Evolutionary conservation across 1,140 invertebrate genomes (phyloP).

Genomic region (Apolygus lucorum): DNA sequence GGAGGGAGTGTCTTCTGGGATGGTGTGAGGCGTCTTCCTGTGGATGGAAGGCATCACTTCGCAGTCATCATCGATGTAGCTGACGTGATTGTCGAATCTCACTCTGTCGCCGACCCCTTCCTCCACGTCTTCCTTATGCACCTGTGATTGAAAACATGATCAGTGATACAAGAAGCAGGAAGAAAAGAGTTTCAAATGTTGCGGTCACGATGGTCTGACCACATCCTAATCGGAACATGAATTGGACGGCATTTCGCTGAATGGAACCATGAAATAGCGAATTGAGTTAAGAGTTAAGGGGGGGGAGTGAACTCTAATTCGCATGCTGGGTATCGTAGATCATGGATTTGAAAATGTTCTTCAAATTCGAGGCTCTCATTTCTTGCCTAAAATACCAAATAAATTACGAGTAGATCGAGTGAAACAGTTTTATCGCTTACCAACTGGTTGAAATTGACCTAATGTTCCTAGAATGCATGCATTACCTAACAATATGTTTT

Average conservation of each 20-base stretch:
- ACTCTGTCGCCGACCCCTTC: slow-evolving; percentile 41
- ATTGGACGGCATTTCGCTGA: neutral
- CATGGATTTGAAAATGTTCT: too few relatives aligned
- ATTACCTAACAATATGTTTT: too few relatives aligned
- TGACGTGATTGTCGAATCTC: slow-evolving; percentile 40
- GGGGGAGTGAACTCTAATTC: too few relatives aligned
- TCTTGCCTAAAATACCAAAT: too few relatives aligned
- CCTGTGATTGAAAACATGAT: too few relatives aligned
- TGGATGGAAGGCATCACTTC: neutral
- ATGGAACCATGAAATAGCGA: neutral
- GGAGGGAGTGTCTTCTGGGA: neutral
- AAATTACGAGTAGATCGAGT: too few relatives aligned
- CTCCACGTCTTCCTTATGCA: slow-evolving; percentile 42
- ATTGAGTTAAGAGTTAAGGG: neutral
- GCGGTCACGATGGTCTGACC: neutral
- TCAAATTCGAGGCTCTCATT: too few relatives aligned
- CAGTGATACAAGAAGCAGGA: too few relatives aligned
- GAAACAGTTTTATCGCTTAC: too few relatives aligned
- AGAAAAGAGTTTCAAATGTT: neutral
- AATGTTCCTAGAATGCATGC: too few relatives aligned
- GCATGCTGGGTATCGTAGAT: too few relatives aligned
- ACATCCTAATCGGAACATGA: neutral
- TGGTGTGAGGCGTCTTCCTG: neutral
- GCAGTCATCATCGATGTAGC: slow-evolving; percentile 34
- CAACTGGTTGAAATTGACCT: too few relatives aligned